phyloP scores from a whole-genome alignment of 2,797 vertebrate genomes.

The Eulemur albifrons region DNA sequence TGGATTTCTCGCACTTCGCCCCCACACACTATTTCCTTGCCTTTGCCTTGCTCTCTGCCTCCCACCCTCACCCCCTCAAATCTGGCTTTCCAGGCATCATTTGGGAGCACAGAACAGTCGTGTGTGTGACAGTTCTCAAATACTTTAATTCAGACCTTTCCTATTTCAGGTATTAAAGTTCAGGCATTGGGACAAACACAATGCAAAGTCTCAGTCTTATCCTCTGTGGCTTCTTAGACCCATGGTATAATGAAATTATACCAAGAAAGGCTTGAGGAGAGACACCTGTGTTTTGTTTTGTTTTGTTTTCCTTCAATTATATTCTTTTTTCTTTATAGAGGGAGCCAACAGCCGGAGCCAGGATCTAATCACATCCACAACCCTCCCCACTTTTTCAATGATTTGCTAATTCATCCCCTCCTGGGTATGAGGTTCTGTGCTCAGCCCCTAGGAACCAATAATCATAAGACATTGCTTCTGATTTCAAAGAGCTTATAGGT shows the following conservation, averaged over 20 bases:
- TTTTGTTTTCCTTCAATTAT: background rate
- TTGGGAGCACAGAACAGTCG: background rate
- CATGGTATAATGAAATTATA: background rate
- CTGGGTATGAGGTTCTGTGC: background rate
- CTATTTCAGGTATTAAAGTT: background rate
- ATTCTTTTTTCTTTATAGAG: background rate
- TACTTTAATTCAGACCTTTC: constrained; percentile 10
- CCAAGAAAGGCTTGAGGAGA: background rate
- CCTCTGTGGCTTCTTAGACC: background rate
- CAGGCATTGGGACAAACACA: background rate
- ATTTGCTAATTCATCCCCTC: background rate
- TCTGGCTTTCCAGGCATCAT: constrained; percentile 41
- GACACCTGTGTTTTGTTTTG: background rate
- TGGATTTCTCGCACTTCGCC: constrained; percentile 1
- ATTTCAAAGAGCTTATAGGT: background rate
- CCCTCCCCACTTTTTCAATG: background rate
- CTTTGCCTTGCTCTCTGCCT: constrained; percentile 32
- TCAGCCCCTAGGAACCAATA: background rate
- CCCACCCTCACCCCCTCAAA: constrained; percentile 31
- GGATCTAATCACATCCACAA: background rate
- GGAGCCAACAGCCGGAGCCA: background rate
- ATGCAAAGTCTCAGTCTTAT: background rate
- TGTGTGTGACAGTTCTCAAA: background rate
- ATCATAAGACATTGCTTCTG: background rate
- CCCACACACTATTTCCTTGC: background rate